Percentiles rank a stretch among this genome's conserved stretches.
Evolutionary conservation across 1,140 invertebrate genomes (phyloP).

Genomic region (Lepidurus apus): DNA sequence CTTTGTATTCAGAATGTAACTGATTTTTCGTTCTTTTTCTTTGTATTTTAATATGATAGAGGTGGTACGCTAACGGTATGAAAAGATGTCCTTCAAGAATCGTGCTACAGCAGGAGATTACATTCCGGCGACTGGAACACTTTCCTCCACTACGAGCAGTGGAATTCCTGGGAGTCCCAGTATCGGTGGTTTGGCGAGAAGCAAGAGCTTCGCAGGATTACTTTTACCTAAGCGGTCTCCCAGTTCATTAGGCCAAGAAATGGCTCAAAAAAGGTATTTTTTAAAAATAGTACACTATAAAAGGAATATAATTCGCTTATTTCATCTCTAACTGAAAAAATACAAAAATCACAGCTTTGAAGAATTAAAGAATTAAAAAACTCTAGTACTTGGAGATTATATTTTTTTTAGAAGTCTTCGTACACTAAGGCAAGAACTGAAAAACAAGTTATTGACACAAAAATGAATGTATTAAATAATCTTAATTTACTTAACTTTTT

Average conservation of each 20-base stretch:
- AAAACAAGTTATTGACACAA: too few species aligned
- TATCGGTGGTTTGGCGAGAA: slow-evolving; percentile 29
- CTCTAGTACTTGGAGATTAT: too few species aligned
- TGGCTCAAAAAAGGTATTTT: slow-evolving; percentile 20
- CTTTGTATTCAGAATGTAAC: too few species aligned
- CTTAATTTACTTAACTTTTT: too few species aligned
- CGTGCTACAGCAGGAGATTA: slow-evolving; percentile 8
- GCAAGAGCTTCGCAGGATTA: slow-evolving; percentile 32
- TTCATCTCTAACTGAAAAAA: neutral
- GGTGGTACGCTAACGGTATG: slow-evolving; percentile 10
- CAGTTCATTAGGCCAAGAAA: slow-evolving; percentile 3
- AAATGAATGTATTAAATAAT: too few species aligned
- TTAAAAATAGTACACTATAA: neutral
- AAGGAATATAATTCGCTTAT: neutral
- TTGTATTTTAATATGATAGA: neutral
- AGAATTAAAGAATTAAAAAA: too few species aligned
- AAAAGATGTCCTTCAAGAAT: slow-evolving; percentile 4
- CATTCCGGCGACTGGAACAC: neutral
- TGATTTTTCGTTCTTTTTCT: neutral
- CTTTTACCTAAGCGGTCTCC: slow-evolving; percentile 27
- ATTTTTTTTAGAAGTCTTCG: too few species aligned
- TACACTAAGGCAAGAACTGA: too few species aligned
- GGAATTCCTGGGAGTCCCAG: slow-evolving; percentile 13
- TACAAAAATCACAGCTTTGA: too few species aligned
- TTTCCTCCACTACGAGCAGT: neutral